phyloP scores from a whole-genome alignment of 92 coral and sea anemone genomes.

The Epizoanthus scotinus region DNA sequence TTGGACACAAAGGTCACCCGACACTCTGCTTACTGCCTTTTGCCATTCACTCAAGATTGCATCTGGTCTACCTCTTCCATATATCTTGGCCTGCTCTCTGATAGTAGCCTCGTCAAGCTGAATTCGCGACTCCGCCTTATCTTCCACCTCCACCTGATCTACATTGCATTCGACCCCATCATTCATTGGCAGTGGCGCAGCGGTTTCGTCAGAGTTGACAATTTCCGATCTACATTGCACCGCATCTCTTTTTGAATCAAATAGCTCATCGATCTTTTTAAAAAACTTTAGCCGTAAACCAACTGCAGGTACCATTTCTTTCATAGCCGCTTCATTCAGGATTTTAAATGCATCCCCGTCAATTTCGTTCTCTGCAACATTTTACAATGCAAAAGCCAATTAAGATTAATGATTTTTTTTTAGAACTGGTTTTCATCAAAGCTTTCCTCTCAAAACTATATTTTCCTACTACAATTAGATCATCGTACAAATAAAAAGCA shows the following conservation, averaged over 20 bases:
- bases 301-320: constrained; percentile 51
- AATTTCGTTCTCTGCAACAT: constrained; percentile 51
- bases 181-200: no score
- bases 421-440: no score
- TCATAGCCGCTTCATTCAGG: constrained; percentile 41
- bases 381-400: background rate
- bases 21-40: constrained; percentile 49
- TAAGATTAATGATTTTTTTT: no score
- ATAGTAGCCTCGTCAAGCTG: constrained; percentile 10
- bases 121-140: background rate
- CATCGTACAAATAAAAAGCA: no score
- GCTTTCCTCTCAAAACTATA: no score
- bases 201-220: no score
- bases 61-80: constrained; percentile 30
- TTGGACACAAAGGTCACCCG: constrained; percentile 40
- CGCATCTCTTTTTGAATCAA: no score
- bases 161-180: no score
- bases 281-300: constrained; percentile 46
- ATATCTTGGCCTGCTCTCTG: constrained; percentile 54
- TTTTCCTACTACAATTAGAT: no score
- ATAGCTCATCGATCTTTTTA: constrained; percentile 43
- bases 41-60: constrained; percentile 58
- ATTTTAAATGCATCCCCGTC: constrained; percentile 52
- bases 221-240: no score
- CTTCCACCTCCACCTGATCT: no score